Evolutionary conservation across 2,797 vertebrate genomes (phyloP), one percentile per base, ranked within the genome.

Genomic region (Melanogrammus aeglefinus): DNA sequence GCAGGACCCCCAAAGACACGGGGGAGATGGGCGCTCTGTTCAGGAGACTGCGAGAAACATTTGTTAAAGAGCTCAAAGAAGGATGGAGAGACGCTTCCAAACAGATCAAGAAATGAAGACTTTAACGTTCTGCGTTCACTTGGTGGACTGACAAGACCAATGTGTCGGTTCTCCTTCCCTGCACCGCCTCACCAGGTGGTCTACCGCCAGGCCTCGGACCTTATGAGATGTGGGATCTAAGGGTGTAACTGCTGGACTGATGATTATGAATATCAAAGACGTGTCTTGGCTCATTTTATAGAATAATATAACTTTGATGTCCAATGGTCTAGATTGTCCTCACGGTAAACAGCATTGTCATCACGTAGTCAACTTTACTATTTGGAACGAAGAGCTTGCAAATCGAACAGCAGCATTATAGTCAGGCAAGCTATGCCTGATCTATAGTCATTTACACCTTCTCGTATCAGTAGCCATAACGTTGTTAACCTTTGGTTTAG

Each of bases 31-130:
- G 47, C 47, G 47, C 47, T 41, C 39, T 89, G 7, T 72, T 93
- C 18, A 79, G 36, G 78, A 92, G 44, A 38, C 83, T 93, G 82
- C 71, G 70, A 35, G 84, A 91, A 5, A 91, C 90, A 0, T 93
- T 93, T 77, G 83, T 91, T 41, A 88, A 88, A 4, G 92, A 93
- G 12, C 86, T 93, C 36, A 92, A 93, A 80, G 81, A 88, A 0
- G 91, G 91, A 0, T 90, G 84, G 88, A 92, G 89, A 39, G 88
- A 91, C 1, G 88, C 88, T 0, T 89, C 91, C 51, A 84, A 82
- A 9, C 82, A 82, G 79, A 76, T 91, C 31, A 93, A 92, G 81
- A 91, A 93, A n/a, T 91, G 33, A 91, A 33, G 18, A 81, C 21
- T 3, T n/a, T 18, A 3, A 6, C 3, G 14, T 74, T 27, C 8